Evolutionary conservation across 2,113 vertebrate genomes (phyloP).

Genomic region (Myotis lucifugus): DNA sequence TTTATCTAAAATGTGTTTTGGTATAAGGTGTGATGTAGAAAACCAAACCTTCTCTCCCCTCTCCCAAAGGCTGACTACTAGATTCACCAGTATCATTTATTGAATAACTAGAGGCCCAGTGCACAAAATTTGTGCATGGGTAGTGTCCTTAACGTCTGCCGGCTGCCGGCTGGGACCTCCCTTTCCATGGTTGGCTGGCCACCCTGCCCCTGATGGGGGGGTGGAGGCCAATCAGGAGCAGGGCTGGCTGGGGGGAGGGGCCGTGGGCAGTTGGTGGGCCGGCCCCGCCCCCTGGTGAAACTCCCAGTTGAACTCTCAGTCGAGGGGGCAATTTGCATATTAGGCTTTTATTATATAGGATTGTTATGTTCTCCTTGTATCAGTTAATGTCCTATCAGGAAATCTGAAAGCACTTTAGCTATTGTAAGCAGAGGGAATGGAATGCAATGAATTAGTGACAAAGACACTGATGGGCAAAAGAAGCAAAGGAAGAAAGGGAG

Average conservation of each 20-base stretch:
- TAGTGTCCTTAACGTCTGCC: too few relatives aligned
- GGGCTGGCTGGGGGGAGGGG: too few relatives aligned
- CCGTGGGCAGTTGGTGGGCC: too few relatives aligned
- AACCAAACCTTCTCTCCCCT: background rate
- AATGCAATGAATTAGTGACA: background rate
- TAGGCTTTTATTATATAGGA: too few relatives aligned
- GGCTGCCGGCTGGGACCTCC: too few relatives aligned
- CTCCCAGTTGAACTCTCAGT: too few relatives aligned
- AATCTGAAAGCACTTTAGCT: conserved; percentile 10
- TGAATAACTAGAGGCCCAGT: background rate
- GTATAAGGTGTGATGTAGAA: background rate
- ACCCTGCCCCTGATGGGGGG: too few relatives aligned
- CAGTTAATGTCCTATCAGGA: background rate
- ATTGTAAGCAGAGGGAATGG: conserved; percentile 8
- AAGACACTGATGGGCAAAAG: background rate
- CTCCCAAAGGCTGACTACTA: background rate
- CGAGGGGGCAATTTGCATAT: too few relatives aligned
- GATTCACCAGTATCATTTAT: background rate
- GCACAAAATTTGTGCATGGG: too few relatives aligned
- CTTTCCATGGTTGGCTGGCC: too few relatives aligned
- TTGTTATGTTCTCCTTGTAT: background rate
- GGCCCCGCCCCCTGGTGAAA: too few relatives aligned
- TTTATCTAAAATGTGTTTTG: conserved; percentile 27
- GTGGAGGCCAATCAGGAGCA: too few relatives aligned
- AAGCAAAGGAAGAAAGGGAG: background rate